phyloP scores from a whole-genome alignment of 2,797 vertebrate genomes.

The Characodon lateralis region DNA sequence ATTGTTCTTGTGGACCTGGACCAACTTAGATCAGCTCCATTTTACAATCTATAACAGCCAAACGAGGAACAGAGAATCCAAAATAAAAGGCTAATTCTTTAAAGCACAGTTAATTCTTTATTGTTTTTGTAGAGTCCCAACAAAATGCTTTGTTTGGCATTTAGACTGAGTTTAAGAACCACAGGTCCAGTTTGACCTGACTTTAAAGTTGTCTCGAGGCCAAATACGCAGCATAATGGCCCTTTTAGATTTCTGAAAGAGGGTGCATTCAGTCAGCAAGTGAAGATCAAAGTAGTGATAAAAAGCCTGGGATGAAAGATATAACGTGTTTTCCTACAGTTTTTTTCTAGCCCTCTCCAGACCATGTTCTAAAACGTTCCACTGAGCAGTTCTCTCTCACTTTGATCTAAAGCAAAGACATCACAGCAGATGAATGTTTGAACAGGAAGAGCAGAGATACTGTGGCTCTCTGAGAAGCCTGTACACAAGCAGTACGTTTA shows the following conservation, averaged over 20 bases:
- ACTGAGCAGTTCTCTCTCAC: slow-evolving; percentile 86
- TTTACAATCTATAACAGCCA: neutral
- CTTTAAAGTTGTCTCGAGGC: neutral
- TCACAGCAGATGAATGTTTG: neutral
- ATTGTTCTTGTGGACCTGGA: neutral
- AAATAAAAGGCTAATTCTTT: neutral
- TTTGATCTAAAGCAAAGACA: slow-evolving; percentile 86
- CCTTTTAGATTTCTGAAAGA: neutral
- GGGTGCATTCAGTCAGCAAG: neutral
- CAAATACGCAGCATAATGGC: neutral
- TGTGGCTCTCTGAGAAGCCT: neutral
- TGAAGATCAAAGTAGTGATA: neutral
- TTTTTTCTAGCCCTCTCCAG: slow-evolving; percentile 23
- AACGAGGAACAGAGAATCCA: neutral
- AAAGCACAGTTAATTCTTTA: neutral
- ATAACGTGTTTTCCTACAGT: no score
- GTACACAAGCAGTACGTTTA: neutral
- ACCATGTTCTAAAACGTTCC: slow-evolving; percentile 91
- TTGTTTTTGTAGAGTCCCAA: neutral
- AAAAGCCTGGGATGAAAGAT: no score
- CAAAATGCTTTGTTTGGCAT: neutral
- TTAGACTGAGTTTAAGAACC: neutral
- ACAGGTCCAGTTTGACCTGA: neutral
- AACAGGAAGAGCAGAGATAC: neutral
- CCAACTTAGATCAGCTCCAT: neutral